Evolutionary conservation across 2,888 invertebrate species (phyloP), one percentile per base, ranked within the genome.

Genomic region (Bellardia bayeri): DNA sequence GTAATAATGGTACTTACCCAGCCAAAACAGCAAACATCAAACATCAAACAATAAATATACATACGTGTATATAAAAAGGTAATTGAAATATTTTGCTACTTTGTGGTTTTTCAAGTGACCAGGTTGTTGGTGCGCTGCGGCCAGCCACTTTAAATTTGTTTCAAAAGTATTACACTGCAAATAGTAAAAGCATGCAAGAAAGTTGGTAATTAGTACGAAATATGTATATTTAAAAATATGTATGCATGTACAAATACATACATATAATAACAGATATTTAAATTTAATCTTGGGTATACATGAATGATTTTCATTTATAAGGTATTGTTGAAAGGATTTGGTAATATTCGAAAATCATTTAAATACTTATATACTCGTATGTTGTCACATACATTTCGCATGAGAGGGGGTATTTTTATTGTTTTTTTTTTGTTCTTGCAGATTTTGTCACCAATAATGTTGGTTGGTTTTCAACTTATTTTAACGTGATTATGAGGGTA

Each of bases 11-110:
- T 87, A 82, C 72, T 81, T 86, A 87, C 72, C 54, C 14, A 79
- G 58, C 37, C 68, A 64, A 79, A 78, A 68, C 54, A 72, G 40
- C 40, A 79, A 74, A 37, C 37, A 37, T 37, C 5, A 11, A 45
- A 78, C 82, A 81, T 76, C 71, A 83, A 83, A 83, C 78, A 78
- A 64, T 49, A 71, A 83, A 78, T 72, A 83, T 78, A 69, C 42
- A 54, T 16, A 54, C 7, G n/a, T n/a, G n/a, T n/a, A 54, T 16
- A 9, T 3, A 51, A 63, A 66, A 84, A 66, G 71, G 71, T 76
- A 87, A 87, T 84, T 84, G 76, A 64, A 76, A 88, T 84, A 82
- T 86, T 88, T 82, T 86, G 84, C 74, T 86, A 88, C 88, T 88
- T 83, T 86, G 86, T 85, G 88, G 88, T 71, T 86, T 76, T 75